Evolutionary conservation across 2,113 vertebrate species (phyloP), one percentile per base, ranked within the genome.

Genomic region (Rana temporaria): DNA sequence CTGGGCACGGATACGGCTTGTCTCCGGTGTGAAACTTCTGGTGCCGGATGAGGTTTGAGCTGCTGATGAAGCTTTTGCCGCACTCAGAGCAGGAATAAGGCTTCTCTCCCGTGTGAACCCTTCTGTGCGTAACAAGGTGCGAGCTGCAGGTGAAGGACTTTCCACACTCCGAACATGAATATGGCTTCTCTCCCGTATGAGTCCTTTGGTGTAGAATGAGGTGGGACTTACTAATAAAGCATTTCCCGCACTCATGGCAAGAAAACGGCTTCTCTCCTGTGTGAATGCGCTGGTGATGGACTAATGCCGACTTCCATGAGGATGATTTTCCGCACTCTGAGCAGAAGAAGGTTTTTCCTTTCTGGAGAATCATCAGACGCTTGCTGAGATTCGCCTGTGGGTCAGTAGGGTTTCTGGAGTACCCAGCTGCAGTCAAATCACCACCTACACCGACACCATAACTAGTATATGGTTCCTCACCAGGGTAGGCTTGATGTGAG

Each of bases 221-320:
- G 22, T 82, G 59, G 26, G 85, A 64, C 60, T 68, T 78, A 3
- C 53, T 32, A 20, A 20, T 56, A 17, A 38, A 86, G 74, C 14
- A 79, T 48, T 84, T 84, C 9, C 84, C 85, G 20, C 84, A 86
- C 7, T 85, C 59, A 16, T 69, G 24, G 22, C 85, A 86, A 24
- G 55, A 18, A 48, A 65, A 85, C 1, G 76, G 85, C 48, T 78
- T 85, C 30, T 84, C 69, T 1, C 78, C 78, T 0, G 69, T 73
- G 63, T 84, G 84, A n/a, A 62, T 62, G 18, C 72, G 19, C 14
- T 74, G 81, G 22, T 83, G 84, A 11, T 15, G 16, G 32, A 66
- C 32, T 8, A 66, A 8, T 17, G 7, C 26, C 22, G 63, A 14
- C 26, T 15, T 65, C 24, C 24, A 20, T 2, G 57, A 59, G n/a